Conservation (phyloP, 30 jellyfish, hydroid and myxozoan genomes). For the Nemopilema nomurai region DNA sequence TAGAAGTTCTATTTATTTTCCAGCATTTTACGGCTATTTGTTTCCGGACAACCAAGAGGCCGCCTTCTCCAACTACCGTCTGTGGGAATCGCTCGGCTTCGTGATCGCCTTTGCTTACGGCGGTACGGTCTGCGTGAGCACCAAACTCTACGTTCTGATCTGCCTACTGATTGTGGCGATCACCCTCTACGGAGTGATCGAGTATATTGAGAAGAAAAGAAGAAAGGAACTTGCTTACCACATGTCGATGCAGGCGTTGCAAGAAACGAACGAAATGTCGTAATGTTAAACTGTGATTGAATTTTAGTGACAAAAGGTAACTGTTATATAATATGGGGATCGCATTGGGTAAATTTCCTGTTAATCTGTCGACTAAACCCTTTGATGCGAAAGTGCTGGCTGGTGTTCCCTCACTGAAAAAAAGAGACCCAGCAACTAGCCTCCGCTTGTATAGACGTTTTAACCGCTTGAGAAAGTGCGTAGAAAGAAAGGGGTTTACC, state of each 20-base stretch:
- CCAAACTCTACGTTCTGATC: slow-evolving; percentile 71
- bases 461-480: too few relatives aligned
- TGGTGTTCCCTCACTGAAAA: too few relatives aligned
- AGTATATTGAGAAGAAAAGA: slow-evolving; percentile 28
- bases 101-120: slow-evolving; percentile 86
- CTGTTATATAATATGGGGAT: too few relatives aligned
- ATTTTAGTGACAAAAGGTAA: too few relatives aligned
- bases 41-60: slow-evolving; percentile 93
- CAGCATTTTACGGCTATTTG: slow-evolving; percentile 88
- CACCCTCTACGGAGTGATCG: slow-evolving; percentile 54
- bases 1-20: background rate
- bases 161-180: slow-evolving; percentile 47
- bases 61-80: slow-evolving; percentile 85
- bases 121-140: slow-evolving; percentile 60
- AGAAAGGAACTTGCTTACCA: slow-evolving; percentile 5
- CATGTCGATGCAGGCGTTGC: slow-evolving; percentile 35
- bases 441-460: too few relatives aligned
- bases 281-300: background rate
- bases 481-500: too few relatives aligned
- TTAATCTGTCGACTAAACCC: too few relatives aligned
- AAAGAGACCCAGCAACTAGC: too few relatives aligned
- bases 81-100: slow-evolving; percentile 90
- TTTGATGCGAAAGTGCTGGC: too few relatives aligned
- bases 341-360: too few relatives aligned
- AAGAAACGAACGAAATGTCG: background rate